Conservation (phyloP, 2,113 vertebrate genomes). For the Burhinus bistriatus region DNA sequence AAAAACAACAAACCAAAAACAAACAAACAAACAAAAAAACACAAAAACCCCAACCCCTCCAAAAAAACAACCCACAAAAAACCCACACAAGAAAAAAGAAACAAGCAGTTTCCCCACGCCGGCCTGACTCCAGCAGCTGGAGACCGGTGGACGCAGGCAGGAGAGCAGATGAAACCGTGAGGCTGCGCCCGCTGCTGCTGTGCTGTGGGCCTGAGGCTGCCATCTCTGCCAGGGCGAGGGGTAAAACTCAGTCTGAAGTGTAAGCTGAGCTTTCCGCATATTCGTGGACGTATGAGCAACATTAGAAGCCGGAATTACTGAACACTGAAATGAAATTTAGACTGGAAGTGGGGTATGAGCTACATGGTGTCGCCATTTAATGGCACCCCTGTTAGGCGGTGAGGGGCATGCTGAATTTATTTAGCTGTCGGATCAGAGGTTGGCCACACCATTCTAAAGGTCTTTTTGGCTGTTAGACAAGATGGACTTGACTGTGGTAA, state of each 20-base stretch:
- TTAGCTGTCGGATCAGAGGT: background rate
- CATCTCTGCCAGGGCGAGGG: rapidly evolving
- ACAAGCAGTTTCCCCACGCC: rapidly evolving
- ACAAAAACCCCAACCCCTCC: no score
- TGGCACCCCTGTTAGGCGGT: rapidly evolving
- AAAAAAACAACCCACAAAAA: no score
- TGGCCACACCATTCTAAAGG: no score
- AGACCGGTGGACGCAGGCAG: background rate
- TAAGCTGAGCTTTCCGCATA: rapidly evolving
- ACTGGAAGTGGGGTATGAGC: rapidly evolving
- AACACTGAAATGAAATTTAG: background rate
- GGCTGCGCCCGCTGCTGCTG: background rate
- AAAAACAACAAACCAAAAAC: background rate
- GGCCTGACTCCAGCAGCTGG: background rate
- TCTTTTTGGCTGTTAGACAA: rapidly evolving
- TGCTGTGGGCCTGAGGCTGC: rapidly evolving
- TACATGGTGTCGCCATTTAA: rapidly evolving
- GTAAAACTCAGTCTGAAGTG: rapidly evolving
- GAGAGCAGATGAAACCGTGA: rapidly evolving
- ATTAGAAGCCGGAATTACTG: rapidly evolving
- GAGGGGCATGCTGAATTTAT: background rate
- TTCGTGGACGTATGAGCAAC: rapidly evolving
- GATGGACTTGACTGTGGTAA: rapidly evolving
- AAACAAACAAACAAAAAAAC: background rate
- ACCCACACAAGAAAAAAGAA: no score